Evolutionary conservation across 2,888 invertebrate species (phyloP).

Genomic region (Temnothorax rugatulus): DNA sequence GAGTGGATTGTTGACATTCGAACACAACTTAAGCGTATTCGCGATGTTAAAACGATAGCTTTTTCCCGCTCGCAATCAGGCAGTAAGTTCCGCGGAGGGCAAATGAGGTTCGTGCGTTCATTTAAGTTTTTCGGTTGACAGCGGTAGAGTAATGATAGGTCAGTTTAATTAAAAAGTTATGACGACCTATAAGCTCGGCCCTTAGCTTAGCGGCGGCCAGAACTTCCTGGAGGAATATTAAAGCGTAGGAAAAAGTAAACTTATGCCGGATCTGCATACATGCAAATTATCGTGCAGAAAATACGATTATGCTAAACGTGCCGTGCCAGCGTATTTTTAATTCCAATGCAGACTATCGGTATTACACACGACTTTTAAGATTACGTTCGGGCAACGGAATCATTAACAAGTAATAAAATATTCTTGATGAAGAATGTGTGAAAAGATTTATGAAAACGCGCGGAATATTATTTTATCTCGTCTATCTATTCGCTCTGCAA

Average conservation of each 20-base stretch:
- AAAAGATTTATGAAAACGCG: not conserved
- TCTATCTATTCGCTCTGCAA: not conserved
- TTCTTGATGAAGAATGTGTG: not conserved
- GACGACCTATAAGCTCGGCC: conserved; percentile 22
- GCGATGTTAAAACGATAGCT: conserved; percentile 11
- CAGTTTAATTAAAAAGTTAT: conserved; percentile 52
- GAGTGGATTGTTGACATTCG: conserved; percentile 3
- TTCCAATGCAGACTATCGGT: conserved; percentile 59
- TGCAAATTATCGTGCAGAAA: conserved; percentile 62
- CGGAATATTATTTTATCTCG: not conserved
- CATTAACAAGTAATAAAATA: conserved; percentile 9
- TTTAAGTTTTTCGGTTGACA: conserved; percentile 34
- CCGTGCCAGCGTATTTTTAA: conserved; percentile 57
- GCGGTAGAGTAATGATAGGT: conserved; percentile 17
- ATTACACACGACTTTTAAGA: conserved; percentile 46
- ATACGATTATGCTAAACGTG: conserved; percentile 50
- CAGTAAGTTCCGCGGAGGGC: not conserved
- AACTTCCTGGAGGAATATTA: conserved; percentile 51
- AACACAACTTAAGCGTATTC: not conserved
- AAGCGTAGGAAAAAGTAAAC: conserved; percentile 54
- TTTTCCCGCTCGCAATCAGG: conserved; percentile 13
- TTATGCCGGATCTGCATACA: conserved; percentile 47
- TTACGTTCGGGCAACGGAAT: not conserved
- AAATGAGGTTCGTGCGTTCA: conserved; percentile 21
- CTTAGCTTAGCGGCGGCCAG: conserved; percentile 36